Percentiles rank a stretch among this genome's conserved stretches.
Conservation (phyloP, 2,797 vertebrate species). For the Tauraco hartlaubi region DNA sequence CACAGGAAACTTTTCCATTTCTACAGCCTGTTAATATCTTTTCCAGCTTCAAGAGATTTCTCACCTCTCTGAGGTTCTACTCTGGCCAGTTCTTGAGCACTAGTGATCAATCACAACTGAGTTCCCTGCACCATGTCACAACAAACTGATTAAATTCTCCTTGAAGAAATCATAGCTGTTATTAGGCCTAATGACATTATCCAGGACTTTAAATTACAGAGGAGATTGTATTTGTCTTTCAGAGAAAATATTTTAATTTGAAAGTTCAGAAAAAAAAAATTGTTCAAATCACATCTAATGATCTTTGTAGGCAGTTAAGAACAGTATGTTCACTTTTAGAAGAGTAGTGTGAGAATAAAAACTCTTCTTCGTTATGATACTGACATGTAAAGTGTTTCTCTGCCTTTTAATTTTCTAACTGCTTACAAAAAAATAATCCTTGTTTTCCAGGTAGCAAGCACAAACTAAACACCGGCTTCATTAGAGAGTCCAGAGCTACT, state of each 20-base stretch:
- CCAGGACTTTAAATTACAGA: slow-evolving; percentile 57
- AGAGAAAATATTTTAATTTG: slow-evolving; percentile 49
- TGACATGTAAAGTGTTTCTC: background rate
- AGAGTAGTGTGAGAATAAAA: background rate
- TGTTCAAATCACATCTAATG: background rate
- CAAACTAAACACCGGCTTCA: background rate
- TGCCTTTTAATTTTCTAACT: background rate
- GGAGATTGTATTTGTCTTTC: slow-evolving; percentile 56
- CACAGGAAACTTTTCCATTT: background rate
- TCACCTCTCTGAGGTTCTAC: slow-evolving; percentile 41
- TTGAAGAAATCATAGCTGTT: slow-evolving; percentile 79
- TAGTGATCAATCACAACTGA: slow-evolving; percentile 80
- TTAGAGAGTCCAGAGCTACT: background rate
- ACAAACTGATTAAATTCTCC: slow-evolving; percentile 77
- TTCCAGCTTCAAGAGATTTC: slow-evolving; percentile 16
- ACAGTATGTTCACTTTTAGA: background rate
- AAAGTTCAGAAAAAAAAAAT: background rate
- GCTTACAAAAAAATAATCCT: background rate
- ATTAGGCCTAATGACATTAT: slow-evolving; percentile 73
- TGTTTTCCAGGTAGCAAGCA: background rate
- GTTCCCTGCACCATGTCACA: slow-evolving; percentile 71
- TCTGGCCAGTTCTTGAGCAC: slow-evolving; percentile 67
- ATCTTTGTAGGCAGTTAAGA: background rate
- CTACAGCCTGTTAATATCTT: background rate
- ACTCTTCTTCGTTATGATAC: background rate